Base-by-base conservation (phyloP, 2,888 invertebrate genomes). In the Scaptomyza reducta region DNA sequence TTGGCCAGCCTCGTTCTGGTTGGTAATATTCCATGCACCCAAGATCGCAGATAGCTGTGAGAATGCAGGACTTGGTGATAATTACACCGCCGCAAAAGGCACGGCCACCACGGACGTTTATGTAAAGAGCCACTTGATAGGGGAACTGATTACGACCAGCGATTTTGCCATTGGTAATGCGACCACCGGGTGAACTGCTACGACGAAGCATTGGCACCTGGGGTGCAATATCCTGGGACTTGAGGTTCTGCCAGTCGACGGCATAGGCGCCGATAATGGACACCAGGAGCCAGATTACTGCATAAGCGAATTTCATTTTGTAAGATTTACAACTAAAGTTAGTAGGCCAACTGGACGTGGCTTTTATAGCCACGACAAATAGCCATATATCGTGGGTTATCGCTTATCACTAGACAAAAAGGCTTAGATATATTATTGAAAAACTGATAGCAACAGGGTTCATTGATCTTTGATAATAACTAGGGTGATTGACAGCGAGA, bases 31-130 rank as follows among this genome's bases (percentile, higher is more conserved):
- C 33, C 75, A 84, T 29, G 90, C 78, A n/a, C 89, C 89, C 70
- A 89, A 50, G 85, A 9, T 84, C 18, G 2, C 89, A 89, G 54
- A 91, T 87, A n/a, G n/a, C 46, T 91, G 18, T 50, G 87, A 81
- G n/a, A n/a, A n/a, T n/a, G n/a, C n/a, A n/a, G n/a, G n/a, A n/a
- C n/a, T n/a, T n/a, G n/a, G n/a, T n/a, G n/a, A n/a, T n/a, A n/a
- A n/a, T n/a, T n/a, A n/a, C n/a, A 45, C 90, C 91, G 27, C 91
- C 91, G 49, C 91, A 91, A 89, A 89, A 91, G 31, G 80, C 85
- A 16, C 72, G 73, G 1, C 77, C n/a, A n/a, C 77, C 1, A 72
- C 66, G 0, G 18, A 0, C 1, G n/a, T n/a, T n/a, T n/a, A 84
- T 22, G 41, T 77, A 61, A 6, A 91, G 69, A 25, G 90, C 91